Conservation (phyloP, 2,888 invertebrate genomes). For the Caenorhabditis wallacei region DNA sequence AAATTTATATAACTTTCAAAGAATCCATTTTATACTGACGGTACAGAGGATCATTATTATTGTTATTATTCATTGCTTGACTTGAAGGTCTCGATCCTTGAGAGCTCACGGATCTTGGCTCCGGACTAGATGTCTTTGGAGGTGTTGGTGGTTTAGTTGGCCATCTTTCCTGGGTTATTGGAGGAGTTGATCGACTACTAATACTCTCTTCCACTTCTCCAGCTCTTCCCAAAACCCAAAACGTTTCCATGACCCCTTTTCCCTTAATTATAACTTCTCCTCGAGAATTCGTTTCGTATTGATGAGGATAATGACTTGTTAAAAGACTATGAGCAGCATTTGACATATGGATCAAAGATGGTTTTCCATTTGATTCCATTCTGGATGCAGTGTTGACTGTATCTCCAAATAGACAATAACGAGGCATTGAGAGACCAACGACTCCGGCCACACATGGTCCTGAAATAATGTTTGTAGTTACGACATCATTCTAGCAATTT, state of each 20-base stretch:
- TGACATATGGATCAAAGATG: slow-evolving; percentile 77
- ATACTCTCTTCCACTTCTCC: slow-evolving; percentile 26
- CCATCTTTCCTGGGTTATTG: slow-evolving; percentile 31
- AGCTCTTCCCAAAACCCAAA: slow-evolving; percentile 56
- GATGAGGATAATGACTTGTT: slow-evolving; percentile 72
- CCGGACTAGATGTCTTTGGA: not conserved
- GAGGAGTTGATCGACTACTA: slow-evolving; percentile 32
- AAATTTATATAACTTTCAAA: slow-evolving; percentile 28
- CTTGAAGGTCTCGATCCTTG: slow-evolving; percentile 27
- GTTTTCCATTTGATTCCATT: slow-evolving; percentile 80
- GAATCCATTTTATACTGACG: slow-evolving; percentile 49
- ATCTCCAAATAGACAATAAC: slow-evolving; percentile 81
- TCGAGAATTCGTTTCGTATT: slow-evolving; percentile 76
- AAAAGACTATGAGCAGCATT: slow-evolving; percentile 71
- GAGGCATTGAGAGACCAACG: slow-evolving; percentile 78
- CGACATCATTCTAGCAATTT: not conserved
- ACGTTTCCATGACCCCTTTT: slow-evolving; percentile 69
- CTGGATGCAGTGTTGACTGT: slow-evolving; percentile 80
- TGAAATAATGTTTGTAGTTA: slow-evolving; percentile 30
- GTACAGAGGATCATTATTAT: slow-evolving; percentile 27
- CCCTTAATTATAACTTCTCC: slow-evolving; percentile 78
- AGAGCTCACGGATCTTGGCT: slow-evolving; percentile 36
- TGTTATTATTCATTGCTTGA: not conserved
- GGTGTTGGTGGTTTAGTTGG: not conserved
- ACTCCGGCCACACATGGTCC: slow-evolving; percentile 78